Evolutionary conservation across 2,797 vertebrate genomes (phyloP), one percentile per base, ranked within the genome.

Genomic region (Sciaenops ocellatus): DNA sequence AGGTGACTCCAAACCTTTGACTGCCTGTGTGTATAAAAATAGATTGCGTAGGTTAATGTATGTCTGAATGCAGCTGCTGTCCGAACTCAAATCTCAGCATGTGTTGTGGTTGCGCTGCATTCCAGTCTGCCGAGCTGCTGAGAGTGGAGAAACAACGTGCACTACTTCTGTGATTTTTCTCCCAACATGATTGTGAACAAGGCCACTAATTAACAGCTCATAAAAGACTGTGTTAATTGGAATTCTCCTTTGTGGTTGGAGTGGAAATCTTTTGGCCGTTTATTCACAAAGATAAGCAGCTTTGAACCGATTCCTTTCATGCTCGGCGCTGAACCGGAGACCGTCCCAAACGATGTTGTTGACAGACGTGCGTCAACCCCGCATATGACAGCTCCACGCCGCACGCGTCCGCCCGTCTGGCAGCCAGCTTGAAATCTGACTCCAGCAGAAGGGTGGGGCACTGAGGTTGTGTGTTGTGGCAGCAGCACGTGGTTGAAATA

Each of bases 401-500:
- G 73, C 80, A 72, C 20, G 12, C 20, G 30, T 72, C 72, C 26
- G 11, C 51, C 44, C 51, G 76, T 72, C 77, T 77, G 66, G 71
- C 74, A 75, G 73, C 69, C 73, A 47, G 74, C 59, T 50, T 69
- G 84, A 84, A 83, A 87, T 87, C 28, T 75, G 82, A 89, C 85
- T 84, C 48, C 30, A 65, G 66, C 55, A 48, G 63, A 1, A 69
- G 78, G 84, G 82, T 73, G 78, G 70, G 62, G 84, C 75, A 41
- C 62, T 30, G 56, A 61, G 66, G 56, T 60, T 7, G 61, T 76
- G 80, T 70, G 79, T 77, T 75, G 61, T 83, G 75, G 63, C 59
- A 59, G 78, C 66, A 87, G 80, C 79, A 78, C 72, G 69, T 76
- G 80, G 71, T 54, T 85, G 28, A 86, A 85, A 87, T 85, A 87